A percentile compares a stretch with the other conserved stretches of the same genome.
These are phyloP conservation scores for Chaenogobius annularis DNA, from an alignment of 2,113 vertebrate species.

Conservation along the genomic window DNA sequence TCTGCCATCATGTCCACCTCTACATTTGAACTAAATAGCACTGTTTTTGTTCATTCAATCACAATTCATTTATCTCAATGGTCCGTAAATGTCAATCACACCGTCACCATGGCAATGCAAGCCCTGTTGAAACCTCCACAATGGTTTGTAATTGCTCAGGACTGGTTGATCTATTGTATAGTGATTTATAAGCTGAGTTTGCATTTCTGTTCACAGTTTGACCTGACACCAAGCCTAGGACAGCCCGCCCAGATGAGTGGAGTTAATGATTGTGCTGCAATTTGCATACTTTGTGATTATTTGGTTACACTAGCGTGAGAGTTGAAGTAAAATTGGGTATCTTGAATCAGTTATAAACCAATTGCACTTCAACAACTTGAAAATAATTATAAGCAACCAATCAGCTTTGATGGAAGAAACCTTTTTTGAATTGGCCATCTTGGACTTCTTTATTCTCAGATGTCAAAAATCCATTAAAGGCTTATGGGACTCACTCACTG, in stretches of 20 bases:
- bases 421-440: not conserved
- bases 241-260: not conserved
- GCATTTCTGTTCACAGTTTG: not conserved
- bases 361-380: not conserved
- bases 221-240: not conserved
- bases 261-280: not conserved
- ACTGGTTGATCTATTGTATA: not conserved
- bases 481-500: not conserved
- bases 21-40: not conserved
- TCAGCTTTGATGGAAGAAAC: not conserved
- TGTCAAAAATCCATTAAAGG: not conserved
- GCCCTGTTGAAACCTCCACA: not conserved
- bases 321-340: too few species aligned
- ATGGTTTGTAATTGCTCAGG: not conserved
- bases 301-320: not conserved
- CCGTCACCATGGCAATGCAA: not conserved
- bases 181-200: not conserved
- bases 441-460: not conserved
- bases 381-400: not conserved
- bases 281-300: not conserved
- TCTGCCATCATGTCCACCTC: too few species aligned
- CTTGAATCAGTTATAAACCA: too few species aligned
- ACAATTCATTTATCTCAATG: not conserved
- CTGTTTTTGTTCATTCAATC: not conserved
- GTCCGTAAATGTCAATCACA: not conserved